Evolutionary conservation across 2,113 vertebrate species (phyloP), one percentile per base, ranked within the genome.

Genomic region (Aptenodytes forsteri): DNA sequence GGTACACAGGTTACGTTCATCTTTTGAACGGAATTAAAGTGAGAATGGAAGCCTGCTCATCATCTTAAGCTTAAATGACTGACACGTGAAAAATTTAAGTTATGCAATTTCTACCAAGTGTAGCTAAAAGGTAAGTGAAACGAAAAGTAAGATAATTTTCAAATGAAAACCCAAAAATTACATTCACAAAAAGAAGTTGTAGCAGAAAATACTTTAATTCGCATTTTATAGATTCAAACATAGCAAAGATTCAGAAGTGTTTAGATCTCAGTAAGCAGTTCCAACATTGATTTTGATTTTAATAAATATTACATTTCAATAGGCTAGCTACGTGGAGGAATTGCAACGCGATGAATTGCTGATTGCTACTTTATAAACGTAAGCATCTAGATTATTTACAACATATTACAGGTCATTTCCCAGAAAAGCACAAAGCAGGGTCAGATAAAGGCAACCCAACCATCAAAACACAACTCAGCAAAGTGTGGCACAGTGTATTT

Each of bases 141-240:
- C 13, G 2, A 72, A 78, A 87, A 77, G 6, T 47, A n/a, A 73
- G 50, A 61, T 26, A 76, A 47, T 26, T 36, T 67, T 32, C 36
- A 72, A 87, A 47, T 34, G 11, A 76, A 93, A 40, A 0, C 0
- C 47, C 67, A 79, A 69, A 88, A 90, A 96, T 25, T 46, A 73
- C 30, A 75, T 62, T 46, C 84, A 97, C 81, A 44, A 77, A 59
- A 83, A 50, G 21, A 93, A 81, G 49, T 38, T 96, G 36, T 96
- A 96, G 56, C 78, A 93, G 93, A 98, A 97, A 98, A 97, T 97
- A 96, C 73, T 97, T 98, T 97, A 95, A 98, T 98, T 97, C 30
- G 67, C 67, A 96, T 92, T 95, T 97, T 78, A 83, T 86, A 83
- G 77, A 90, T 80, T 95, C 61, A 93, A 94, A 94, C 71, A 90